A percentile compares a stretch with the other conserved stretches of the same genome.
These are phyloP conservation scores for Eulemur rufifrons DNA, from an alignment of 2,113 vertebrate species.

Conservation along the genomic window DNA sequence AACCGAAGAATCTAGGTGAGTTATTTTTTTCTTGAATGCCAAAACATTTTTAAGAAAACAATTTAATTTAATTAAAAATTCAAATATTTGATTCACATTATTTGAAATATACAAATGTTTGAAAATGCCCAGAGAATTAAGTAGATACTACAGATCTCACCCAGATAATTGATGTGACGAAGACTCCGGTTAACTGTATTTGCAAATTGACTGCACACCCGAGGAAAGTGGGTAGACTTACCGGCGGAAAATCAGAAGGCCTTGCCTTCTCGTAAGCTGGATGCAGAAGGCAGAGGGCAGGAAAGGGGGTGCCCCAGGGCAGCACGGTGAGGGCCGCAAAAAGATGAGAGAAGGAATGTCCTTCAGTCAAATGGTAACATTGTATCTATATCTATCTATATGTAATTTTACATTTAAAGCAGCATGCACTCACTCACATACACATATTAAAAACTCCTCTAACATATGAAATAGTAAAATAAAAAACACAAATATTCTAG, in stretches of 20 bases:
- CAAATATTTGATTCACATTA: neutral
- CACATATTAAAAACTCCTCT: neutral
- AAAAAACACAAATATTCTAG: neutral
- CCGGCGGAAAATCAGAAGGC: neutral
- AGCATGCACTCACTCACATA: neutral
- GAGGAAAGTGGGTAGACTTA: neutral
- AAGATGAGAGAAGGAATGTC: neutral
- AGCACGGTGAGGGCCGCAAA: neutral
- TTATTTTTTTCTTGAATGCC: neutral
- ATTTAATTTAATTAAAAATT: neutral
- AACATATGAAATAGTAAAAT: neutral
- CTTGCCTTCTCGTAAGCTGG: neutral
- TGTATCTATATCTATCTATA: neutral
- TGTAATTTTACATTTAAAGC: neutral
- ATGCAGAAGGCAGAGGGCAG: neutral
- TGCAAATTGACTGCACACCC: neutral
- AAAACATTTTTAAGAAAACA: neutral
- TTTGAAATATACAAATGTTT: neutral
- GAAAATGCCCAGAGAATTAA: neutral
- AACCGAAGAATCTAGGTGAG: neutral
- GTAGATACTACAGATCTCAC: too few relatives aligned
- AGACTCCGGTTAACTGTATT: neutral
- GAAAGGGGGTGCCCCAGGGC: too few relatives aligned
- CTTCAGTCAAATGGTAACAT: neutral
- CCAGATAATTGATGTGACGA: neutral